Base-by-base conservation (phyloP, 1,140 invertebrate genomes). In the Neuroterus valhalla region DNA sequence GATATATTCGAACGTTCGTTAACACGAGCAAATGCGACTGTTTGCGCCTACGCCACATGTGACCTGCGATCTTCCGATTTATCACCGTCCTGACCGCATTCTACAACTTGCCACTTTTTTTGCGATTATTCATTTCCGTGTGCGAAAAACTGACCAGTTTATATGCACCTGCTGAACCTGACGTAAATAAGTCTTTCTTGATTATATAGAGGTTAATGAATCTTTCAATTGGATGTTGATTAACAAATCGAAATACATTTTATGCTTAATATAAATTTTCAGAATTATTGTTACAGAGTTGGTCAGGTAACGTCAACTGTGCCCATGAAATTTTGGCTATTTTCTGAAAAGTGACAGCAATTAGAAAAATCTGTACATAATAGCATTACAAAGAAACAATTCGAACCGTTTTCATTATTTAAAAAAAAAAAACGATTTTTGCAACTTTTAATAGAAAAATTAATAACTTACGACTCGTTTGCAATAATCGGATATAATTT, bases 21-120 rank as follows among this genome's bases (percentile, higher is more conserved):
- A 78, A 72, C 66, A 62, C 17, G 48, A 55, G 46, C 73, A 68
- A 73, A 70, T 23, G 21, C 43, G 48, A 21, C 55, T 66, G 75
- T 42, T 76, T 70, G 55, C 78, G 75, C 75, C 78, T 79, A 79
- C 78, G 75, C 75, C 71, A 76, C 78, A 70, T 79, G 70, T 74
- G 72, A 70, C 70, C 55, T 46, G 45, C 70, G 50, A 69, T 71
- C 68, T 12, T 26, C 50, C 70, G 70, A 78, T 78, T 78, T 78
- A 77, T 74, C 71, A 45, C 70, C 50, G 52, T 44, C 45, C 50
- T 68, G 71, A 69, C 70, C 76, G 72, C 76, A 48, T 75, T 75
- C 68, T 31, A 46, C 68, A 42, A 67, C 42, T 43, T 44, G 17
- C 6, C 31, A 67, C 31, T 17, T 67, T 67, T 19, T 67, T 67